Evolutionary conservation across 2,113 vertebrate species (phyloP), one percentile per base, ranked within the genome.

Genomic region (Mirounga angustirostris): DNA sequence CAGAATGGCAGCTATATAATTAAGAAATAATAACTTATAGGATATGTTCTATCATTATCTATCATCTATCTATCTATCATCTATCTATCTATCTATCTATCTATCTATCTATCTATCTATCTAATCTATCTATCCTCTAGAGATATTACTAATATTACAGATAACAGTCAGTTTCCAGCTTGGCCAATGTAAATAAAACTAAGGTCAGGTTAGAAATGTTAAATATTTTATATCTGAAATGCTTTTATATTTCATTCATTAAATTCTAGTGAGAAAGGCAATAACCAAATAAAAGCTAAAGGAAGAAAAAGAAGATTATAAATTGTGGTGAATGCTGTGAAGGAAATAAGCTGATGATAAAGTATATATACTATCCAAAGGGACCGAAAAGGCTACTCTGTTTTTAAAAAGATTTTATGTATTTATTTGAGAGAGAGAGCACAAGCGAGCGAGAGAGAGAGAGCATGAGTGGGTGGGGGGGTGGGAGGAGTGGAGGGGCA

Each of bases 291-390:
- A 78, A 76, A 95, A 81, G 54, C 43, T 50, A 65, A 78, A 79
- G n/a, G 6, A 54, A 80, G 14, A 84, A 92, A 63, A 2, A 6
- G 28, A 63, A 81, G 36, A 96, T 97, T 96, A 81, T 96, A 95
- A 96, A 33, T 61, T 87, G 18, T 88, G 46, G 9, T 86, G 76
- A 94, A 74, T 85, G 8, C 18, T 76, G 28, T 83, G 12, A 40
- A 78, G 7, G 24, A 92, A 24, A 87, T 73, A 54, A 89, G 16
- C 36, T 83, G 50, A 89, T 84, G 19, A 83, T 58, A 69, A 96
- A 91, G 1, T 82, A 36, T 43, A 93, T 16, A 33, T 15, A 67
- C 9, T 56, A 82, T 26, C 43, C 65, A 82, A 76, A 89, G 18
- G 40, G 28, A 89, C 18, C 21, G 15, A 88, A 85, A 76, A 95